Conservation (phyloP, 1,140 invertebrate genomes). For the Cheumatopsyche charites region DNA sequence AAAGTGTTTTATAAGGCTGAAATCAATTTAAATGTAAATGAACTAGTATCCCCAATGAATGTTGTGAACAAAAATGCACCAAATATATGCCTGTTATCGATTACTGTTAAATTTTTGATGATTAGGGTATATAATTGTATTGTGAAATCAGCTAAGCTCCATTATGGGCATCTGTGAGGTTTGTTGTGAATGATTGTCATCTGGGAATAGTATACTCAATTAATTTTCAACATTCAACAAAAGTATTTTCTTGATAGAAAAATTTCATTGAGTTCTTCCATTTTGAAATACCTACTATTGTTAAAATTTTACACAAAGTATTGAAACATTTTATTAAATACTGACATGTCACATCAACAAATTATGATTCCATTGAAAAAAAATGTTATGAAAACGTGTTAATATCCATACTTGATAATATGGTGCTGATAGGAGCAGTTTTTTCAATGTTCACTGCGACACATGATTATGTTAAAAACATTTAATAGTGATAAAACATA, state of each 20-base stretch:
- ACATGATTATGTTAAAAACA: too few species aligned
- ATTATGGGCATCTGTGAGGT: neutral
- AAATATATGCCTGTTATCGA: constrained; percentile 39
- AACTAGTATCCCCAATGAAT: constrained; percentile 43
- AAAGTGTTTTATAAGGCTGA: constrained; percentile 43
- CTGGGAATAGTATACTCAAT: neutral
- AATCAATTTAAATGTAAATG: constrained; percentile 30
- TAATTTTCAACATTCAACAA: neutral
- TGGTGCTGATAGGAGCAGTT: too few species aligned
- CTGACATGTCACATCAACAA: too few species aligned
- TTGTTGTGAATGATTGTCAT: neutral
- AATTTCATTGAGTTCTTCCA: neutral
- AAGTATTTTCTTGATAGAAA: neutral
- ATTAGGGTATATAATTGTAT: constrained; percentile 31
- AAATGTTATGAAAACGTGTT: too few species aligned
- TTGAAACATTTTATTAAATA: too few species aligned
- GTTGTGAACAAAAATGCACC: constrained; percentile 47
- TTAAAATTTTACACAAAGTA: too few species aligned
- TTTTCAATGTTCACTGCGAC: too few species aligned
- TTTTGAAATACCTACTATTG: neutral
- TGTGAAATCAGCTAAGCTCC: constrained; percentile 25
- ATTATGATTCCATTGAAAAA: too few species aligned
- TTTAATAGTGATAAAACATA: too few species aligned
- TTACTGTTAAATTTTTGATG: constrained; percentile 26
- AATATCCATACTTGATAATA: too few species aligned